Conservation (phyloP, 2,797 vertebrate genomes). For the Hypotaenidia okinawae region DNA sequence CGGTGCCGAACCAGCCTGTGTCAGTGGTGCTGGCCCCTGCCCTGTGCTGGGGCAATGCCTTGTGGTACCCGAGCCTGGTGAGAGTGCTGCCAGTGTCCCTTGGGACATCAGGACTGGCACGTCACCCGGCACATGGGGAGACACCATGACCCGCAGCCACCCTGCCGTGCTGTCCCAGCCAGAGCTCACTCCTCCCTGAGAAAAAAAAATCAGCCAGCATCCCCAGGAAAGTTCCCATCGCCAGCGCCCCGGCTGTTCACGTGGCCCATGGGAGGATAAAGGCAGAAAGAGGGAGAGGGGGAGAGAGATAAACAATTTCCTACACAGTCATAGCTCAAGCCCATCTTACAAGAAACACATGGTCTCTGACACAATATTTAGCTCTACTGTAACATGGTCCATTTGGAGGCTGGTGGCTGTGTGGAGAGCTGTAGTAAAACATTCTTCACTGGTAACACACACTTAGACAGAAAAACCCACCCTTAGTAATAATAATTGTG, state of each 20-base stretch:
- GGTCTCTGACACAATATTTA: slow-evolving; percentile 76
- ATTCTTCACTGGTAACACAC: slow-evolving; percentile 67
- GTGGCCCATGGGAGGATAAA: not conserved
- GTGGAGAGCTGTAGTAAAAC: slow-evolving; percentile 76
- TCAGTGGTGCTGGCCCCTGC: not conserved
- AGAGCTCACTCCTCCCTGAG: fast-evolving
- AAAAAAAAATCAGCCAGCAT: not conserved
- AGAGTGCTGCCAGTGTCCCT: fast-evolving
- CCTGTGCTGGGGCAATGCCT: not conserved
- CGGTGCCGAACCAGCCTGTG: not conserved
- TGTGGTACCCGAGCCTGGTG: fast-evolving
- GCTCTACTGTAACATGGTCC: slow-evolving; percentile 76
- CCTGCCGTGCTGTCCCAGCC: not conserved
- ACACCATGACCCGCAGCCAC: fast-evolving
- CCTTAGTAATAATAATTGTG: not conserved
- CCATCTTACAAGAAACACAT: slow-evolving; percentile 80
- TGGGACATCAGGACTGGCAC: not conserved
- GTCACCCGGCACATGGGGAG: not conserved
- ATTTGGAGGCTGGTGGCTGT: slow-evolving; percentile 79
- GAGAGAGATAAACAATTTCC: slow-evolving; percentile 72
- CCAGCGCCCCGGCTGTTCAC: not conserved
- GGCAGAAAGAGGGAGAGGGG: slow-evolving; percentile 5
- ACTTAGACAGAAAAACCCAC: not conserved
- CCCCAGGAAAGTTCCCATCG: not conserved
- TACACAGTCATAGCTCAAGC: slow-evolving; percentile 58